Evolutionary conservation across 2,113 vertebrate species (phyloP).

Genomic region (Taxidea taxus): DNA sequence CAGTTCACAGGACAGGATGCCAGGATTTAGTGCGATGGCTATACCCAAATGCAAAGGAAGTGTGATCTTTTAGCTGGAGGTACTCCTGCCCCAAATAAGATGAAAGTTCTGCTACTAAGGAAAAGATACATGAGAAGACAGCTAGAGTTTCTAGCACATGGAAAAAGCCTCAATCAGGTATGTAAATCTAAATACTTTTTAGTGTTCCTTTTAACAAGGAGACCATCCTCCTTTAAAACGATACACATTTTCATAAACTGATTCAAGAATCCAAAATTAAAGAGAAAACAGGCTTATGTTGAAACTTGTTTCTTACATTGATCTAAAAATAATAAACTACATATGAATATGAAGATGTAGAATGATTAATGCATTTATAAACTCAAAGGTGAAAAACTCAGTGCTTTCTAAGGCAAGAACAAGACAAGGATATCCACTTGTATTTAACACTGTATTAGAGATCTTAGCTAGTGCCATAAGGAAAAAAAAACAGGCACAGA

Average conservation of each 20-base stretch:
- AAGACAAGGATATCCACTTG: neutral
- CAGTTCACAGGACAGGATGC: neutral
- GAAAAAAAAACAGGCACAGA: conserved; percentile 24
- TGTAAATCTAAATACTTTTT: neutral
- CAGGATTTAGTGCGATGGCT: neutral
- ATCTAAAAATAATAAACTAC: conserved; percentile 29
- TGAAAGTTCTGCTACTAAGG: neutral
- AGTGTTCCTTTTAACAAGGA: neutral
- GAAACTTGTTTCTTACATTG: neutral
- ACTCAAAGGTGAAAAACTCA: neutral
- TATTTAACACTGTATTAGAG: neutral
- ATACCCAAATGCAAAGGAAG: neutral
- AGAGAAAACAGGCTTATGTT: neutral
- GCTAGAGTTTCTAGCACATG: neutral
- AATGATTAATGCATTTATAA: neutral
- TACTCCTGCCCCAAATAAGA: neutral
- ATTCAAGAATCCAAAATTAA: neutral
- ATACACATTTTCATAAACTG: neutral
- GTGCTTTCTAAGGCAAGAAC: neutral
- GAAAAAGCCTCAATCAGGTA: neutral
- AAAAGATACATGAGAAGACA: neutral
- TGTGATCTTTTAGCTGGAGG: neutral
- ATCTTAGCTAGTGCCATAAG: neutral
- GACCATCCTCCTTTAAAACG: neutral
- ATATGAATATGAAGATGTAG: neutral